Percentiles rank a stretch among this genome's conserved stretches.
Conservation (phyloP, 37 sponge, comb jelly and placozoan species). For the Diacarnus erythraeanus region DNA sequence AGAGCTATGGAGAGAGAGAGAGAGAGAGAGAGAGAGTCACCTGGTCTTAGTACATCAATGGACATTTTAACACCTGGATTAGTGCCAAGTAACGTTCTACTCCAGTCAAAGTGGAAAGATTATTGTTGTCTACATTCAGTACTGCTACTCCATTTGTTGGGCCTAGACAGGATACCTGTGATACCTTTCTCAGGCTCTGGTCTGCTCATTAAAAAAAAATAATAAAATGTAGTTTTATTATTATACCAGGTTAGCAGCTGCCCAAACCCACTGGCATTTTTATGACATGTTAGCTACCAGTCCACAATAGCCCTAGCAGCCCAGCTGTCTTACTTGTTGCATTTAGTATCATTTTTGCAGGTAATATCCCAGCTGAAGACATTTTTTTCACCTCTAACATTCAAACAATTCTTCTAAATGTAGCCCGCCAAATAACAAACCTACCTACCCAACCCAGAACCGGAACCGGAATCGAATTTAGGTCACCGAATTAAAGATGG, state of each 20-base stretch:
- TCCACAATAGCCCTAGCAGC: too few species aligned
- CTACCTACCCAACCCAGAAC: conserved; percentile 9
- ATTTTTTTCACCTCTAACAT: background rate
- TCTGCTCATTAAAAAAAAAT: conserved; percentile 4
- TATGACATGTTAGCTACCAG: background rate
- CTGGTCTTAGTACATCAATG: background rate
- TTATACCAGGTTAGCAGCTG: background rate
- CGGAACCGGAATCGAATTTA: background rate
- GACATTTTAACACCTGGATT: conserved; percentile 39
- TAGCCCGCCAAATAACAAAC: too few species aligned
- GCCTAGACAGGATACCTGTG: conserved; percentile 7
- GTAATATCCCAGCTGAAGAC: too few species aligned
- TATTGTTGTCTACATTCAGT: conserved; percentile 53
- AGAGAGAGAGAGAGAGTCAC: conserved; percentile 16
- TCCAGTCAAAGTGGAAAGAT: conserved; percentile 48
- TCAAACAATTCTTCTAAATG: background rate
- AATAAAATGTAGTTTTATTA: conserved; percentile 22
- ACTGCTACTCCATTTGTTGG: conserved; percentile 13
- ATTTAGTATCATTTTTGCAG: background rate
- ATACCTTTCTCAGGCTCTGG: conserved; percentile 12
- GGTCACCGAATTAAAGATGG: background rate
- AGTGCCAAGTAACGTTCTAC: conserved; percentile 42
- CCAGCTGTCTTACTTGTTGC: background rate
- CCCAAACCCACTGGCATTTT: conserved; percentile 31
- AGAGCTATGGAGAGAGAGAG: conserved; percentile 42